Evolutionary conservation across 37 sponge, comb jelly and placozoan species (phyloP), one percentile per base, ranked within the genome.

Genomic region (Amphimedon queenslandica): DNA sequence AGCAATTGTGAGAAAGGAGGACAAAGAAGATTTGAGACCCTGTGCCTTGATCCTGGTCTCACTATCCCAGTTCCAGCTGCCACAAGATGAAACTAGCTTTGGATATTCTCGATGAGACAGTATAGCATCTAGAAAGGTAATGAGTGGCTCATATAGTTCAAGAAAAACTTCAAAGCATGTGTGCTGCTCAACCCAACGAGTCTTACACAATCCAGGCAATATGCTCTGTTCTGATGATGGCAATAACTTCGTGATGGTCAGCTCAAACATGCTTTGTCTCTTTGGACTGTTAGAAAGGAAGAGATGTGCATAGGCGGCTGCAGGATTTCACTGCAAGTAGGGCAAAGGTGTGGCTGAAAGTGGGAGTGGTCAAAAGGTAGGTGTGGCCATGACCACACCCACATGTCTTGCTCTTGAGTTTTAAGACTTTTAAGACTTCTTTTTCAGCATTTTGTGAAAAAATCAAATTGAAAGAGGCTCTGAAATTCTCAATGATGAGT

Each of bases 41-140:
- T 80, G 81, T 1, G 81, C 81, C 27, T 80, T 80, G 34, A 35
- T 29, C 35, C 37, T 70, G n/a, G 82, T 82, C 21, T 80, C 81
- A 21, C 16, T 73, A 75, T 80, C 65, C 81, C 81, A 80, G 37
- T 80, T 24, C 80, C 73, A 79, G 31, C 35, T 74, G 25, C 38
- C 73, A 25, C 35, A 21, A 55, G 42, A 51, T 66, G 37, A 35
- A 32, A 36, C 67, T 35, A 77, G 29, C 1, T 78, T 4, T 28
- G 68, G 67, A 37, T 65, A 81, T 40, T 70, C 67, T 34, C 38
- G 68, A 64, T 60, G 82, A 64, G 43, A 27, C 28, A 82, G 39
- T 37, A 82, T 82, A 10, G 83, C 77, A 34, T 68, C 77, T 20
- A 77, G 40, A 58, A 33, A 82, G 58, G 55, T 69, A 33, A 82